These are phyloP conservation scores for Ariopsis seemanni DNA, from an alignment of 2,113 vertebrate genomes.

Conservation along the genomic window DNA sequence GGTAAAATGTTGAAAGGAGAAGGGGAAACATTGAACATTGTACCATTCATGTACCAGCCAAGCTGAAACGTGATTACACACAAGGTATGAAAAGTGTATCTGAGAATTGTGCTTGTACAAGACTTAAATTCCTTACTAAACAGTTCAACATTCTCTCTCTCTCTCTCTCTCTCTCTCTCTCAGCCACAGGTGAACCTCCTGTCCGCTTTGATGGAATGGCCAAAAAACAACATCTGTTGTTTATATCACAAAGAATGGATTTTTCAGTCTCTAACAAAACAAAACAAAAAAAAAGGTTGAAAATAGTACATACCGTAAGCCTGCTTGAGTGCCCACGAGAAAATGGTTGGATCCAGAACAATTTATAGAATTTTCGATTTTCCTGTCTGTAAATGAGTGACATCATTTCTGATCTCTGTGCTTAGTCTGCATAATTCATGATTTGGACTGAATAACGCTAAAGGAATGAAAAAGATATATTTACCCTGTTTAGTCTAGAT, in stretches of 20 bases:
- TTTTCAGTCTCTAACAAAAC: slow-evolving; percentile 9
- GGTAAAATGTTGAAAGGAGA: slow-evolving; percentile 28
- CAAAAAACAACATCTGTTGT: slow-evolving; percentile 46
- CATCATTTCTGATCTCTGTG: too few relatives aligned
- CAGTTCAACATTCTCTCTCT: too few relatives aligned
- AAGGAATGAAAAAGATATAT: background rate
- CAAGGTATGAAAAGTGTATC: background rate
- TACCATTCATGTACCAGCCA: background rate
- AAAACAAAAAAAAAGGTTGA: slow-evolving; percentile 16
- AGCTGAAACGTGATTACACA: background rate
- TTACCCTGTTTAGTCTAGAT: background rate
- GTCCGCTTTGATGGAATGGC: slow-evolving; percentile 18
- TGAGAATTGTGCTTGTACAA: background rate
- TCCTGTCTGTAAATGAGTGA: background rate
- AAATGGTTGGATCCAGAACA: background rate
- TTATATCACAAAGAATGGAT: slow-evolving; percentile 29
- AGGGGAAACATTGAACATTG: background rate
- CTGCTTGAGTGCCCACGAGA: background rate
- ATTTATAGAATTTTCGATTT: background rate
- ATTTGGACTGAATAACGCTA: background rate
- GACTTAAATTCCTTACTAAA: background rate
- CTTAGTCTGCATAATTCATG: background rate
- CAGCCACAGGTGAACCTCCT: slow-evolving; percentile 14
- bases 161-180: background rate
- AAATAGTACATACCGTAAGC: background rate